These are phyloP conservation scores for Axea sp. DNA, from an alignment of 2,888 invertebrate genomes.

Conservation along the genomic window DNA sequence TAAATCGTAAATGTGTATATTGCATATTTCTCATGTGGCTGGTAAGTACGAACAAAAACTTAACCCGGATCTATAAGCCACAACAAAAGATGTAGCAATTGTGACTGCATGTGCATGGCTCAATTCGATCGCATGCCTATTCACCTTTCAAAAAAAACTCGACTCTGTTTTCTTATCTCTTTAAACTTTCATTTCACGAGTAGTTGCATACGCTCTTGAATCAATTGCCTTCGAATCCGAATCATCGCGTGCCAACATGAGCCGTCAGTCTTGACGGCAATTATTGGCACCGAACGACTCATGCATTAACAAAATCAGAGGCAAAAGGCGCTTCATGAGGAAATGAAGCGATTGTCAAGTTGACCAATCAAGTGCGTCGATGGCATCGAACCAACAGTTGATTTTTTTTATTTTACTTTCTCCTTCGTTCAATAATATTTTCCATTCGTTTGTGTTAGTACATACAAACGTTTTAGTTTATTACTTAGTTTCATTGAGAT, in stretches of 20 bases:
- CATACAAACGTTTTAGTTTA: constrained; percentile 6
- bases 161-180: constrained; percentile 37
- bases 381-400: constrained; percentile 59
- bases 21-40: constrained; percentile 57
- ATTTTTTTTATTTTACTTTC: constrained; percentile 2
- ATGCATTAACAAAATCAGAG: constrained; percentile 65
- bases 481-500: constrained; percentile 18
- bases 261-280: background rate
- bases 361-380: constrained; percentile 56
- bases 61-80: constrained; percentile 26
- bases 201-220: constrained; percentile 66
- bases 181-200: constrained; percentile 47
- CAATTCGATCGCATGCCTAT: constrained; percentile 48
- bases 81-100: constrained; percentile 16
- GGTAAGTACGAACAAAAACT: constrained; percentile 67
- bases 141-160: constrained; percentile 30
- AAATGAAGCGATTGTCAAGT: constrained; percentile 38
- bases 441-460: background rate
- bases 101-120: constrained; percentile 71
- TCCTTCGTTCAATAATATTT: background rate
- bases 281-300: constrained; percentile 23
- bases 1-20: constrained; percentile 49
- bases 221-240: constrained; percentile 45
- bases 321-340: constrained; percentile 75
- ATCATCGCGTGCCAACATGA: constrained; percentile 38